Evolutionary conservation across 2,888 invertebrate genomes (phyloP).

Genomic region (Galeruca laticollis): DNA sequence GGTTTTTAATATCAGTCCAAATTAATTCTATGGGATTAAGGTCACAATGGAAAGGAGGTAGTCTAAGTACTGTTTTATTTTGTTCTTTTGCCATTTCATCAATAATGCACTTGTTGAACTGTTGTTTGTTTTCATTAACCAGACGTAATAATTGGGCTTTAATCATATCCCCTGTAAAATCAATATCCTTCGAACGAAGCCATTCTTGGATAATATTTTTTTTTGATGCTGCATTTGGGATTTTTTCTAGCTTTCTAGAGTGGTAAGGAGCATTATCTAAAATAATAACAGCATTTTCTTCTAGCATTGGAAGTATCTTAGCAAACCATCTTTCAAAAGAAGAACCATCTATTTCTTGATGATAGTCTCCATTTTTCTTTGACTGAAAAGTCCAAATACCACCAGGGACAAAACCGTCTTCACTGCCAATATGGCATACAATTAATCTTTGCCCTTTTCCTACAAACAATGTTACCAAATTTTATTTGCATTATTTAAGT

Average conservation of each 20-base stretch:
- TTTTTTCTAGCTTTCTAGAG: constrained; percentile 35
- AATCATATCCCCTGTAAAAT: constrained; percentile 23
- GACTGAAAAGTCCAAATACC: constrained; percentile 34
- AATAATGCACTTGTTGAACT: constrained; percentile 51
- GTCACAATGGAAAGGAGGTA: constrained; percentile 59
- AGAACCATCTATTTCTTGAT: constrained; percentile 25
- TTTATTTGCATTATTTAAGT: no score
- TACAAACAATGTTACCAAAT: no score
- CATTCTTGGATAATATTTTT: constrained; percentile 36
- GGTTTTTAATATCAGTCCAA: constrained; percentile 48
- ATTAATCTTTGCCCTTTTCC: constrained; percentile 28
- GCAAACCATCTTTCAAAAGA: constrained; percentile 40
- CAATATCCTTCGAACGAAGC: neutral
- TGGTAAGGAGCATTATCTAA: constrained; percentile 46
- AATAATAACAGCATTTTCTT: constrained; percentile 36
- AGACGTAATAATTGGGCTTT: neutral
- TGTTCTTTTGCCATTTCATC: constrained; percentile 54
- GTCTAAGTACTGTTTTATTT: constrained; percentile 55
- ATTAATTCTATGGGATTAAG: constrained; percentile 57
- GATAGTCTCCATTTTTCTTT: constrained; percentile 39
- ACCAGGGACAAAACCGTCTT: constrained; percentile 36
- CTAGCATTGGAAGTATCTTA: constrained; percentile 29
- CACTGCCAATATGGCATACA: constrained; percentile 37
- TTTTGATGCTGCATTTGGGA: constrained; percentile 28
- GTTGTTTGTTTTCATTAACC: constrained; percentile 29